Evolutionary conservation across 2,797 vertebrate species (phyloP), one percentile per base, ranked within the genome.

Genomic region (Diglossa cyanea): DNA sequence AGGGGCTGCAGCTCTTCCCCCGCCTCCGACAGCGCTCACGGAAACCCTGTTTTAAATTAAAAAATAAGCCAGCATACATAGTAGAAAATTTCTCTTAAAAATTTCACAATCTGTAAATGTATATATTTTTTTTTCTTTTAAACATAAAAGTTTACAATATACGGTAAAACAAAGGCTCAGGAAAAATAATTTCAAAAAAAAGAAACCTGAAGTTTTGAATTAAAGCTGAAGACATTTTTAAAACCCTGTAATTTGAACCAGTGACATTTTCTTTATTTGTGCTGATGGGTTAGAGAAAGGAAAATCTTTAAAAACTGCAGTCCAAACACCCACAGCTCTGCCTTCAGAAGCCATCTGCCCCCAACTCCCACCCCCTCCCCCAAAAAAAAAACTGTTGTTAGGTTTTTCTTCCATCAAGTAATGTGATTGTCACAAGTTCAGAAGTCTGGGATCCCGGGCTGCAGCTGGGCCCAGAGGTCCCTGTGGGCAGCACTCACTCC

Each of bases 41-140:
- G 96, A 98, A 98, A 98, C 98, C 98, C 98, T 97, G 97, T 95
- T 97, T 99, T 99, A 99, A 99, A 99, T 99, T 99, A 98, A 98
- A 98, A 98, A 98, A 98, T 98, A 99, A 99, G 98, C 99, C 98
- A 99, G 99, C 98, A 99, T 99, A 99, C 99, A 98, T 98, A 98
- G 99, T 99, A 99, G 99, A 99, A 99, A 99, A 99, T 99, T 99
- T 98, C 98, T 98, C 99, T 99, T 99, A 99, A 99, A 99, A 99
- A 99, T 99, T 99, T 99, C 99, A 99, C 99, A 99, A 99, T 98
- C 98, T 98, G 98, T 99, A 99, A 99, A 99, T 99, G 98, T 98
- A 99, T 99, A 98, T 98, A 97, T 98, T 97, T 98, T 97, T 97
- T 97, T 99, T 97, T 98, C 98, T 98, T 99, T 99, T 98, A 98